These are phyloP conservation scores for Gambusia yucatana DNA, from an alignment of 2,797 vertebrate genomes.

Conservation along the genomic window DNA sequence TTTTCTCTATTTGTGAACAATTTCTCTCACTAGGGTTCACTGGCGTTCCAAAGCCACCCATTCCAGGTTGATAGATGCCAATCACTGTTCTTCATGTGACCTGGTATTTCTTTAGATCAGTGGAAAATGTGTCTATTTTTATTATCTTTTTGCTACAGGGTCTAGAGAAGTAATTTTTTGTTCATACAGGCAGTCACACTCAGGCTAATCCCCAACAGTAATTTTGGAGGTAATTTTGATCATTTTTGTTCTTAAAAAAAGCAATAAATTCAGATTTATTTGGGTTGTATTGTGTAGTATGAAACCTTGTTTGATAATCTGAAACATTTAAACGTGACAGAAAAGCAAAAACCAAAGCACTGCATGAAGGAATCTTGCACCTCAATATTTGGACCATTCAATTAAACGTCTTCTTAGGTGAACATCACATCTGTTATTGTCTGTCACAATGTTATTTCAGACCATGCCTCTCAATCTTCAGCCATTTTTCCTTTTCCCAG, in stretches of 20 bases:
- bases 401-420: conserved; percentile 5
- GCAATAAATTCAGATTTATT: not conserved
- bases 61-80: not conserved
- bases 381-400: conserved; percentile 6
- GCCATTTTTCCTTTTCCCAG: conserved; percentile 33
- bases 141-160: not conserved
- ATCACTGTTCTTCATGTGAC: not conserved
- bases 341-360: not conserved
- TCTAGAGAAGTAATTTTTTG: not conserved
- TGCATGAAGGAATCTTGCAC: not conserved
- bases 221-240: too few relatives aligned
- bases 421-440: conserved; percentile 36
- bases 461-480: conserved; percentile 17
- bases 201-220: not conserved
- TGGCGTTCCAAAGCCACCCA: not conserved
- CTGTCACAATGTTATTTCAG: conserved; percentile 22
- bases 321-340: not conserved
- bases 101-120: not conserved
- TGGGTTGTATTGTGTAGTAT: not conserved
- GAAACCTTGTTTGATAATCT: not conserved
- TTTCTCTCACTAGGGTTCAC: not conserved
- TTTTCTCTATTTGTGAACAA: not conserved
- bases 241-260: not conserved
- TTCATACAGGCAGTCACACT: not conserved
- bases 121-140: not conserved